Conservation (phyloP, 2,888 invertebrate species). For the Rugalucina vietnamica region DNA sequence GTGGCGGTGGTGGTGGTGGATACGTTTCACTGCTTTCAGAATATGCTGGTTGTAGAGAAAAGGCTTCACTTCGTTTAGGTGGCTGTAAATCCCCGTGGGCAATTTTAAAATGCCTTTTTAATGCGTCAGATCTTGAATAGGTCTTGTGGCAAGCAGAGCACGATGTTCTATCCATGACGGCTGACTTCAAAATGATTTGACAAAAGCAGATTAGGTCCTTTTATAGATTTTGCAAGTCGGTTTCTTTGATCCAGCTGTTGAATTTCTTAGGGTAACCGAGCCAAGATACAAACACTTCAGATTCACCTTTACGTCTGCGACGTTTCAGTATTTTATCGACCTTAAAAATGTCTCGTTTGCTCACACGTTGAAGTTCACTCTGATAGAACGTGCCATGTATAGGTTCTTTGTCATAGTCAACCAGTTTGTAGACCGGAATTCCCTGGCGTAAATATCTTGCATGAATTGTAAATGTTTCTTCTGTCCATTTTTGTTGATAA, state of each 20-base stretch:
- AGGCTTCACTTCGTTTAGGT: neutral
- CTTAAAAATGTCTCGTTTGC: constrained; percentile 39
- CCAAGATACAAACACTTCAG: constrained; percentile 48
- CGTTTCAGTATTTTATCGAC: constrained; percentile 41
- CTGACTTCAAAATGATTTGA: neutral
- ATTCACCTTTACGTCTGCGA: constrained; percentile 20
- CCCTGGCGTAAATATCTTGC: constrained; percentile 40
- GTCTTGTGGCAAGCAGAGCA: constrained; percentile 7
- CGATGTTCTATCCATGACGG: constrained; percentile 15
- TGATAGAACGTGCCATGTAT: constrained; percentile 38
- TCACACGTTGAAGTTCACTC: constrained; percentile 37
- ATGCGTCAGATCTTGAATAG: constrained; percentile 11
- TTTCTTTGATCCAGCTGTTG: constrained; percentile 41
- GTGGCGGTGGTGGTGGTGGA: neutral
- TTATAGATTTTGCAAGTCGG: constrained; percentile 19
- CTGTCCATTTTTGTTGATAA: constrained; percentile 57
- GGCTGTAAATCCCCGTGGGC: neutral
- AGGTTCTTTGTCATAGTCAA: constrained; percentile 29
- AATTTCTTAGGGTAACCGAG: constrained; percentile 52
- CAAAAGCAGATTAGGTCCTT: neutral
- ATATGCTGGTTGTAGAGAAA: neutral
- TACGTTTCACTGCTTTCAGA: neutral
- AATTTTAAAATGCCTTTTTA: constrained; percentile 26
- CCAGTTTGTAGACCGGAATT: constrained; percentile 43
- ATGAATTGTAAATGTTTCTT: constrained; percentile 38